Evolutionary conservation across 1,140 invertebrate genomes (phyloP), one percentile per base, ranked within the genome.

Genomic region (Propsilocerus akamusi): DNA sequence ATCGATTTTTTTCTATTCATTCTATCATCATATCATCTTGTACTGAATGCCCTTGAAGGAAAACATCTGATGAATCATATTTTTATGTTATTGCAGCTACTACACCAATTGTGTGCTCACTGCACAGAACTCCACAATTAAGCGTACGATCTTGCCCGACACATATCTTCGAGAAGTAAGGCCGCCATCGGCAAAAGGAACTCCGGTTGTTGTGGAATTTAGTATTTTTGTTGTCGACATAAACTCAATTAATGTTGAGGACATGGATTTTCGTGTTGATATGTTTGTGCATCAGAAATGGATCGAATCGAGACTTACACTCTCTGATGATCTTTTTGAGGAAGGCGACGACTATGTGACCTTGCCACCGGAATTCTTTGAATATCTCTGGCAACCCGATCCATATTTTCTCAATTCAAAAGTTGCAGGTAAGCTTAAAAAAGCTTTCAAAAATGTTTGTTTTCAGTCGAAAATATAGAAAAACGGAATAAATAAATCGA

Each of bases 331-430:
- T 52, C 77, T 83, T 51, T 83, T 83, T 53, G 81, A 83, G 57
- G 76, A 82, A 55, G 80, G 76, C 3, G 81, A 85, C 51, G 80
- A 86, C 56, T 82, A 80, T 51, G 74, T 87, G 0, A 83, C 81
- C 11, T 61, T 89, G 25, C 83, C 85, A 17, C 75, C 78, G 12
- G 80, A 83, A 60, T 81, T 84, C 63, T 84, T 84, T 57, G 80
- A 87, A 55, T 80, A 80, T 57, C 71, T 89, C 3, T 90, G 85
- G 86, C 81, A 87, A 59, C 86, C 86, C 0, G 86, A 90, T 66
- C 78, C 84, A 6, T 89, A 86, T 61, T 87, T 89, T 64, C 66
- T 85, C 3, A 89, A 89, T 65, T 84, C 83, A 2, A 87, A 87
- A 73, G 76, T 83, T 34, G 80, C 83, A 56, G 81, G 81, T 83